A percentile compares a stretch with the other conserved stretches of the same genome.
These are phyloP conservation scores for Neostethus bicornis DNA, from an alignment of 2,797 vertebrate species.

Conservation along the genomic window DNA sequence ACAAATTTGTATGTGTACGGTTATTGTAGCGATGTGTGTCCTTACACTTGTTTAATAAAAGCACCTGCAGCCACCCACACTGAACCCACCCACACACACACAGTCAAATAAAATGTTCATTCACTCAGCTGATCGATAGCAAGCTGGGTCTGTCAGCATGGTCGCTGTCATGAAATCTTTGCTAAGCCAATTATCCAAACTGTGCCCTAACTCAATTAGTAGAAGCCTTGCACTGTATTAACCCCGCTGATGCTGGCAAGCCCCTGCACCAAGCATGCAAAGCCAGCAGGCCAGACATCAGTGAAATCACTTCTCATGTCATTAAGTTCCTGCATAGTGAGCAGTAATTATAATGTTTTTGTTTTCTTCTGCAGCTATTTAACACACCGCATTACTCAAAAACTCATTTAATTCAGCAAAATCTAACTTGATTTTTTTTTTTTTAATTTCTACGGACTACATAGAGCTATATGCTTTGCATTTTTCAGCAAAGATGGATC, in stretches of 20 bases:
- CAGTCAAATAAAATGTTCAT: slow-evolving; percentile 24
- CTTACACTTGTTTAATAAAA: slow-evolving; percentile 54
- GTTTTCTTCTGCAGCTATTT: slow-evolving; percentile 7
- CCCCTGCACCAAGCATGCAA: slow-evolving; percentile 18
- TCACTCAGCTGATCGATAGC: slow-evolving; percentile 57
- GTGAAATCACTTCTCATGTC: slow-evolving; percentile 20
- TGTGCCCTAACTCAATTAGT: slow-evolving; percentile 54
- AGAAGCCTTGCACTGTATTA: slow-evolving; percentile 42
- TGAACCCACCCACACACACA: neutral
- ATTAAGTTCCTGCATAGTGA: slow-evolving; percentile 23
- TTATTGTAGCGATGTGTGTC: slow-evolving; percentile 17
- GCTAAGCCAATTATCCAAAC: slow-evolving; percentile 64
- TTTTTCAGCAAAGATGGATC: neutral
- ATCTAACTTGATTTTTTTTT: neutral
- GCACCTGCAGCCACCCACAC: slow-evolving; percentile 44
- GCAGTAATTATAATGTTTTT: slow-evolving; percentile 9
- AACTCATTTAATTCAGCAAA: neutral
- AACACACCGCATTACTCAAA: neutral
- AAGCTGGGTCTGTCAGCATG: slow-evolving; percentile 46
- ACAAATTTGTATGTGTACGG: slow-evolving; percentile 17
- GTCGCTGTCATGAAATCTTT: slow-evolving; percentile 54
- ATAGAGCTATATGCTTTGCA: neutral
- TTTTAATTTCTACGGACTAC: neutral
- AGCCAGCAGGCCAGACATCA: slow-evolving; percentile 39
- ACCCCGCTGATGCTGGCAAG: slow-evolving; percentile 29